Percentiles rank a stretch among this genome's conserved stretches.
Conservation (phyloP, 2,113 vertebrate species). For the Notechis scutatus region DNA sequence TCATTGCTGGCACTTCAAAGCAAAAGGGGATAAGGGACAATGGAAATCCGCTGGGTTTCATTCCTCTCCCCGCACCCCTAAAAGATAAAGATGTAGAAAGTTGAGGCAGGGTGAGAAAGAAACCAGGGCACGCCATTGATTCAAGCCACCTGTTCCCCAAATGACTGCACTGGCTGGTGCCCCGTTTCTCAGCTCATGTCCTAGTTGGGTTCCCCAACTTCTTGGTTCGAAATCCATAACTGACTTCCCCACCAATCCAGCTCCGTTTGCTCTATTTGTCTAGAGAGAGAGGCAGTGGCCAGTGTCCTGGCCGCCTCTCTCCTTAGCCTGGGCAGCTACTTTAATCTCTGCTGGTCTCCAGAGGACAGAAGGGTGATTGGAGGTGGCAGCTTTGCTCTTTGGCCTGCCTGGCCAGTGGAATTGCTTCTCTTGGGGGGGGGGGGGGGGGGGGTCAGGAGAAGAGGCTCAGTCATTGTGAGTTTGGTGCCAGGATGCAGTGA, state of each 20-base stretch:
- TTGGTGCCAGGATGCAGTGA: neutral
- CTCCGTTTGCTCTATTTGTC: neutral
- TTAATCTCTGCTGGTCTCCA: neutral
- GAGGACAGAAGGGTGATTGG: neutral
- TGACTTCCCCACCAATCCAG: neutral
- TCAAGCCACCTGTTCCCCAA: neutral
- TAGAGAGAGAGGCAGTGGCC: neutral
- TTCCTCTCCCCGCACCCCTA: neutral
- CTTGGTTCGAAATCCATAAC: neutral
- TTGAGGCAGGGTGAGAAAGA: neutral
- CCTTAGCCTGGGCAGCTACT: neutral
- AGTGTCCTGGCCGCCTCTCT: neutral
- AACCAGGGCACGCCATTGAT: neutral
- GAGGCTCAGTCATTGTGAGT: neutral
- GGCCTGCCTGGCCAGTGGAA: neutral
- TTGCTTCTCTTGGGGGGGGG: fast-evolving
- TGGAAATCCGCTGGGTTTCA: neutral
- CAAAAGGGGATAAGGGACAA: neutral
- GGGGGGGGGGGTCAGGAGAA: neutral
- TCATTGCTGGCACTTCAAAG: neutral
- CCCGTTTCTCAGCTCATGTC: neutral
- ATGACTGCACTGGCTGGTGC: neutral
- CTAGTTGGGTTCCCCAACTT: neutral
- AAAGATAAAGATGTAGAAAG: neutral
- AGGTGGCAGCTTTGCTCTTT: neutral